Evolutionary conservation across 2,113 vertebrate genomes (phyloP).

Genomic region (Heliornis fulica): DNA sequence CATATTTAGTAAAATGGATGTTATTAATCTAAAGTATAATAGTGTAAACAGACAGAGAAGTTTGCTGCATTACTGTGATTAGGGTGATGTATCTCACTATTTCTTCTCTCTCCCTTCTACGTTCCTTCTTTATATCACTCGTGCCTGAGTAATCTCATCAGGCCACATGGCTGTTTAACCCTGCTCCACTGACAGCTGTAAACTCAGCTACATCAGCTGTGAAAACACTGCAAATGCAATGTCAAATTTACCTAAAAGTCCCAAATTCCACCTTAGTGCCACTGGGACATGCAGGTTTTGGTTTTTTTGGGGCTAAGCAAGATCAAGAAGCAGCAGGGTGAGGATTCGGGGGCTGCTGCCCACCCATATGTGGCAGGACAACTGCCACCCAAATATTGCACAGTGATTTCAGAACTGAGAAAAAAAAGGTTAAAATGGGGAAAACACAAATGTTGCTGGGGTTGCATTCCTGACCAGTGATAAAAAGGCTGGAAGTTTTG

Average conservation of each 20-base stretch:
- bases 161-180: background rate
- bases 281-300: background rate
- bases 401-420: background rate
- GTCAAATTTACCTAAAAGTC: background rate
- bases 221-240: background rate
- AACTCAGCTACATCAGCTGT: background rate
- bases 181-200: background rate
- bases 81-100: background rate
- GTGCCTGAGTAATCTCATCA: background rate
- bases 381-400: background rate
- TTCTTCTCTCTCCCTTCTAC: conserved; percentile 4
- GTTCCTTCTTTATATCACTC: background rate
- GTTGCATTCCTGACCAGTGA: background rate
- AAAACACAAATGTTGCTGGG: background rate
- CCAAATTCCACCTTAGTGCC: background rate
- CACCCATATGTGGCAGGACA: background rate
- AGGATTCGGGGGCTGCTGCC: background rate
- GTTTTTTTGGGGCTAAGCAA: background rate
- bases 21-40: conserved; percentile 47
- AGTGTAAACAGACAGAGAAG: conserved; percentile 24
- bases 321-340: fast-evolving
- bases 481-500: conserved; percentile 17
- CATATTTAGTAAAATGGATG: conserved; percentile 24
- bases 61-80: conserved; percentile 30
- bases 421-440: background rate